phyloP scores from a whole-genome alignment of 1,140 invertebrate species.

The Sinonovacula constricta region DNA sequence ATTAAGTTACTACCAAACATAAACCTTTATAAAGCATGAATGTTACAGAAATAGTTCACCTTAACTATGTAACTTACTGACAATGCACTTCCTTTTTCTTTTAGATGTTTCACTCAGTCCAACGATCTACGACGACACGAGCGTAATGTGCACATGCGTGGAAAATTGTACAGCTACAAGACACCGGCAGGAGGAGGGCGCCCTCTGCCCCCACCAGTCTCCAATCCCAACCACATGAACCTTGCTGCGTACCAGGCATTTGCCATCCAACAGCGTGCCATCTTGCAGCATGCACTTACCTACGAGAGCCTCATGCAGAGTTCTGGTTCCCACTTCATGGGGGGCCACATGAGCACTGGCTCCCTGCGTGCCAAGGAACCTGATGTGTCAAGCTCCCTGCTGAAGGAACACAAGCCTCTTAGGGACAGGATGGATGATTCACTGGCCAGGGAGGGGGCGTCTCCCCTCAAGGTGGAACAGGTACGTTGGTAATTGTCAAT shows the following conservation, averaged over 20 bases:
- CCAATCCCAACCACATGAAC: conserved; percentile 65
- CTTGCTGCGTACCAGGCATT: conserved; percentile 74
- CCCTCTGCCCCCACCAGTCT: conserved; percentile 17
- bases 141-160: conserved; percentile 75
- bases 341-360: too few species aligned
- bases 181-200: conserved; percentile 45
- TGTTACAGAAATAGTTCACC: too few species aligned
- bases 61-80: too few species aligned
- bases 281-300: conserved; percentile 72
- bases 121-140: conserved; percentile 75
- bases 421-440: too few species aligned
- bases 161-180: conserved; percentile 70
- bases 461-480: conserved; percentile 63
- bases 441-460: conserved; percentile 20
- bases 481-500: conserved; percentile 5
- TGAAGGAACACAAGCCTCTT: too few species aligned
- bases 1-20: too few species aligned
- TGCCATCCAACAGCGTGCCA: conserved; percentile 71
- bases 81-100: too few species aligned
- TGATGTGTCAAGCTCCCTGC: conserved; percentile 21
- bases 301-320: conserved; percentile 73
- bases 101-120: conserved; percentile 74
- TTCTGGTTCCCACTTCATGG: neutral
- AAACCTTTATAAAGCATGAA: too few species aligned
- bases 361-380: too few species aligned